Conservation (phyloP, 2,888 invertebrate species). For the Cremastobaeus sp. region DNA sequence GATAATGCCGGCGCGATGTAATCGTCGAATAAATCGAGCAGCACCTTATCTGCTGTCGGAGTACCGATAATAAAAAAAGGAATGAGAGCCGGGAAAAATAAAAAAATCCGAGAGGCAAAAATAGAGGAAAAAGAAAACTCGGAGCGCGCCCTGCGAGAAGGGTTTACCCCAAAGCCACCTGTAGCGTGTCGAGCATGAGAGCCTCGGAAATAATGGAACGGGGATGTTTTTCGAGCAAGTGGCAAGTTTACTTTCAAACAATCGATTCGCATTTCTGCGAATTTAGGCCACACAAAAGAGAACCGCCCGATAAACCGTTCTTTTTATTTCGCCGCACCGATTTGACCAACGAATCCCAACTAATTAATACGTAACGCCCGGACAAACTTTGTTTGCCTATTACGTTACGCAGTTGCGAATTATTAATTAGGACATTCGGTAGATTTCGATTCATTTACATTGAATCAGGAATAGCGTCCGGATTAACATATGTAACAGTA, state of each 20-base stretch:
- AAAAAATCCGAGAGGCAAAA: constrained; percentile 29
- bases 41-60: constrained; percentile 57
- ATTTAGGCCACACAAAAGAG: constrained; percentile 50
- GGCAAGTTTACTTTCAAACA: constrained; percentile 56
- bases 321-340: constrained; percentile 19
- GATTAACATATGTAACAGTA: constrained; percentile 39
- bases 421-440: constrained; percentile 33
- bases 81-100: constrained; percentile 5
- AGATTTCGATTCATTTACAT: constrained; percentile 32
- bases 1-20: constrained; percentile 48
- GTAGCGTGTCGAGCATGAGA: constrained; percentile 60
- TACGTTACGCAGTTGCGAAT: constrained; percentile 38
- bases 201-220: constrained; percentile 61
- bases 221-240: constrained; percentile 59
- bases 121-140: constrained; percentile 53
- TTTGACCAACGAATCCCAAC: constrained; percentile 10
- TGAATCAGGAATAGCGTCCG: constrained; percentile 24
- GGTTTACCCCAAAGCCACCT: constrained; percentile 60
- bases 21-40: constrained; percentile 60
- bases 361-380: constrained; percentile 27
- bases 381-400: constrained; percentile 42
- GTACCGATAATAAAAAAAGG: constrained; percentile 41
- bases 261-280: constrained; percentile 58
- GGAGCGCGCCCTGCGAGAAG: constrained; percentile 51
- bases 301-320: constrained; percentile 30